A percentile compares a stretch with the other conserved stretches of the same genome.
phyloP scores from a whole-genome alignment of 2,113 vertebrate genomes.

The Speoplatyrhinus poulsoni region DNA sequence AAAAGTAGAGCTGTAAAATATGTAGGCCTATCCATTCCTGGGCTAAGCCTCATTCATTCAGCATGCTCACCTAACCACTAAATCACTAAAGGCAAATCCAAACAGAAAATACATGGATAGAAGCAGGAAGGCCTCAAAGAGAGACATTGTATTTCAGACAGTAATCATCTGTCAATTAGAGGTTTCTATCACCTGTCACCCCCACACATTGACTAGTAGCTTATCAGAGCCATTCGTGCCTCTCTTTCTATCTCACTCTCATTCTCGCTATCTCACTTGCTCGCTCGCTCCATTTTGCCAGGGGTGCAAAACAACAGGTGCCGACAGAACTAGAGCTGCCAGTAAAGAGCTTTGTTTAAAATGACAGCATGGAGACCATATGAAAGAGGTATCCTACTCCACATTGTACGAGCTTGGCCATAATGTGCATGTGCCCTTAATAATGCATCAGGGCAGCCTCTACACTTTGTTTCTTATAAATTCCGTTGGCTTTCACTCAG shows the following conservation, averaged over 20 bases:
- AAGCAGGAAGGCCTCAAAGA: constrained; percentile 5
- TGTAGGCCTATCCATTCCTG: constrained; percentile 39
- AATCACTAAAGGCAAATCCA: constrained; percentile 17
- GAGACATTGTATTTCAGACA: background rate
- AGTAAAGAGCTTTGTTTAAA: constrained; percentile 38
- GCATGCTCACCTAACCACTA: constrained; percentile 16
- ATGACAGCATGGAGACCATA: constrained; percentile 22
- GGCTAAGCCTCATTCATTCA: constrained; percentile 34
- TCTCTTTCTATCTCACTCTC: constrained; percentile 12
- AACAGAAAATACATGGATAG: background rate
- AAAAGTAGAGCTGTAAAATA: constrained; percentile 37
- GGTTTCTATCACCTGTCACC: constrained; percentile 3
- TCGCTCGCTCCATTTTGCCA: constrained; percentile 10
- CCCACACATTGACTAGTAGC: background rate
- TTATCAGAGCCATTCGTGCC: constrained; percentile 22
- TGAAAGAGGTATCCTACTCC: constrained; percentile 21
- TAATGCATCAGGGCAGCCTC: constrained; percentile 21
- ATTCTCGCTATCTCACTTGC: background rate
- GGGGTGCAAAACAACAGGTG: constrained; percentile 41
- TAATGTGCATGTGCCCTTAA: constrained; percentile 20
- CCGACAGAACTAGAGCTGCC: constrained; percentile 32
- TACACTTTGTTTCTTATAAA: background rate
- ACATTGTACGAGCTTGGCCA: constrained; percentile 17
- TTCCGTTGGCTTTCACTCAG: constrained; percentile 22
- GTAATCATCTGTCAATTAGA: constrained; percentile 1